These are phyloP conservation scores for Ommatoiulus sabulosus DNA, from an alignment of 2,888 invertebrate genomes.

Conservation along the genomic window DNA sequence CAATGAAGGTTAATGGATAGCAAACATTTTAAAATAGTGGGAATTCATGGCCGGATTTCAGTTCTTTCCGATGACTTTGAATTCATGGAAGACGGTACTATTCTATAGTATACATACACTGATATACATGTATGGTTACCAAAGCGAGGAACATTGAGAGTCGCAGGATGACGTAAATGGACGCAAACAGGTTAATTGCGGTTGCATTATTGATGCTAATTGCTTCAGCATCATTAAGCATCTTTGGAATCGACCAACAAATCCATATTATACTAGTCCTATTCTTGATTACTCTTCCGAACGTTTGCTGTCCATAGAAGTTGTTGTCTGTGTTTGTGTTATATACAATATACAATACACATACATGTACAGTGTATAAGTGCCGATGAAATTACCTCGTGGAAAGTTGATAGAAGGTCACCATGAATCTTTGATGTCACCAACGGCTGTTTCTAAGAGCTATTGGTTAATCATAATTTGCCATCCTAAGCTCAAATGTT, in stretches of 20 bases:
- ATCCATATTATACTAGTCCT: neutral
- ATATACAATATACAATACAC: neutral
- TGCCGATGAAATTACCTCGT: neutral
- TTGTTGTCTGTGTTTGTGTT: neutral
- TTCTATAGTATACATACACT: too few relatives aligned
- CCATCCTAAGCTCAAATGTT: neutral
- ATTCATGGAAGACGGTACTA: too few relatives aligned
- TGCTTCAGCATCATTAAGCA: neutral
- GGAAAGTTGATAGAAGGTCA: neutral
- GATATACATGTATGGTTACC: too few relatives aligned
- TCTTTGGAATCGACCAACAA: too few relatives aligned
- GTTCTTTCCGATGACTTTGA: too few relatives aligned
- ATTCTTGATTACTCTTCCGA: neutral
- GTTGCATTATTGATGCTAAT: neutral
- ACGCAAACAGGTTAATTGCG: neutral
- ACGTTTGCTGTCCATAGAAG: neutral
- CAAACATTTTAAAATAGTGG: too few relatives aligned
- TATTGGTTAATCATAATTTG: constrained; percentile 24
- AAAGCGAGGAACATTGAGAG: too few relatives aligned
- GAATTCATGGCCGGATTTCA: too few relatives aligned
- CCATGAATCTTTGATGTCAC: constrained; percentile 9
- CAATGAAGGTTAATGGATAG: too few relatives aligned
- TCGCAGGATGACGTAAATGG: neutral
- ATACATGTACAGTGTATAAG: neutral
- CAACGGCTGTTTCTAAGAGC: constrained; percentile 15